Conservation (phyloP, 2,888 invertebrate species). For the Darwinula stevensoni region DNA sequence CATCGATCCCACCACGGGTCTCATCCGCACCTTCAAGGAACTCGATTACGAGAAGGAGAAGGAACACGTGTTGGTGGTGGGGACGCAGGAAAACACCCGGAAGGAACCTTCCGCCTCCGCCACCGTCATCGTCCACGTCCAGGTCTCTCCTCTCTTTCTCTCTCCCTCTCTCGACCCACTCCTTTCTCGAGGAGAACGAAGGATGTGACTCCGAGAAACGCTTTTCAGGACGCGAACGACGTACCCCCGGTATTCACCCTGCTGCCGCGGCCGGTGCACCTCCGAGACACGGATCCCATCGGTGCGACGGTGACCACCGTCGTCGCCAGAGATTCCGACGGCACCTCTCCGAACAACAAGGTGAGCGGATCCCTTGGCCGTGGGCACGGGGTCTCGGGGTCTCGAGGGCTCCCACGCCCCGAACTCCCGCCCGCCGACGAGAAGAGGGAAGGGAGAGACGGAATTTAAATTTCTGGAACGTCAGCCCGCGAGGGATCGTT, state of each 20-base stretch:
- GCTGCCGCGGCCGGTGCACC: slow-evolving; percentile 45
- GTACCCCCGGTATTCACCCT: slow-evolving; percentile 59
- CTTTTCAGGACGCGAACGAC: slow-evolving; percentile 64
- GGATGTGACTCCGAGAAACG: too few relatives aligned
- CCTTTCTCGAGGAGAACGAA: slow-evolving; percentile 11
- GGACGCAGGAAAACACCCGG: slow-evolving; percentile 49
- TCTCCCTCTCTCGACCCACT: too few relatives aligned
- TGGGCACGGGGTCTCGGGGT: too few relatives aligned
- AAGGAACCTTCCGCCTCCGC: slow-evolving; percentile 37
- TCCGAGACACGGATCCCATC: slow-evolving; percentile 52
- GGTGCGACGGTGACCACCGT: slow-evolving; percentile 49
- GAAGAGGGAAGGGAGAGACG: too few relatives aligned
- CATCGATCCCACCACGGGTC: slow-evolving; percentile 47
- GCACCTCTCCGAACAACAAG: slow-evolving; percentile 53
- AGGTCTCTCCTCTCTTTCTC: too few relatives aligned
- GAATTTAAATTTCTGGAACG: too few relatives aligned
- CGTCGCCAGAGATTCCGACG: slow-evolving; percentile 50
- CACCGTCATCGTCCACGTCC: slow-evolving; percentile 36
- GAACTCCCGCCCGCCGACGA: too few relatives aligned
- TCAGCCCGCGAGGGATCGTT: too few relatives aligned
- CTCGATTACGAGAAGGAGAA: slow-evolving; percentile 46
- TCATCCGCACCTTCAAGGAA: slow-evolving; percentile 38
- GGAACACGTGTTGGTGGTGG: slow-evolving; percentile 40
- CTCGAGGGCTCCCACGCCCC: too few relatives aligned
- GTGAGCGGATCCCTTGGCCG: too few relatives aligned